These are phyloP conservation scores for Hapalemur alaotrensis DNA, from an alignment of 2,797 vertebrate species.

Conservation along the genomic window DNA sequence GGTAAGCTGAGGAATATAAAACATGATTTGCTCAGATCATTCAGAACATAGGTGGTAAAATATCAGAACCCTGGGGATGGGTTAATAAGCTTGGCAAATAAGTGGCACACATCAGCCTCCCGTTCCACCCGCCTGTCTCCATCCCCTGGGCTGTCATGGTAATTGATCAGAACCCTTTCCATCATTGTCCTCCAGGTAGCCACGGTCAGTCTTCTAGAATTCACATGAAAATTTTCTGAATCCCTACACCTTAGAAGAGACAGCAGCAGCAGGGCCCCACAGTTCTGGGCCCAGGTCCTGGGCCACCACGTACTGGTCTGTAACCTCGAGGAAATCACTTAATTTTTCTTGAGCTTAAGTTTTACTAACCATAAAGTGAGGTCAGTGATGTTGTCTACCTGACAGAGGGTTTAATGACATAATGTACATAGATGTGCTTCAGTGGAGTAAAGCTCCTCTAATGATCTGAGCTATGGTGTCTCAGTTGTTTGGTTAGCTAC, in stretches of 20 bases:
- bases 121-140: not conserved
- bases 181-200: not conserved
- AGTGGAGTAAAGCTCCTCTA: not conserved
- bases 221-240: not conserved
- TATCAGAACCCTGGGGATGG: not conserved
- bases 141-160: not conserved
- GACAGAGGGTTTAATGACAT: not conserved
- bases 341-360: not conserved
- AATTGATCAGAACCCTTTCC: not conserved
- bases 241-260: not conserved
- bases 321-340: not conserved
- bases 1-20: not conserved
- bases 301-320: not conserved
- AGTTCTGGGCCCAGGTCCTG: not conserved
- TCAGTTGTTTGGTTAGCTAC: not conserved
- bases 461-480: not conserved
- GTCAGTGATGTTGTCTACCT: not conserved
- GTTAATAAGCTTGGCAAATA: not conserved
- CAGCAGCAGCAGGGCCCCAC: not conserved
- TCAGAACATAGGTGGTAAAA: not conserved
- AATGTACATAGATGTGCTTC: not conserved
- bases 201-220: not conserved
- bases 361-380: not conserved
- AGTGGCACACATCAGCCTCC: not conserved
- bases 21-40: not conserved